phyloP scores from a whole-genome alignment of 2,113 vertebrate species.

The Micronycteris hirsuta region DNA sequence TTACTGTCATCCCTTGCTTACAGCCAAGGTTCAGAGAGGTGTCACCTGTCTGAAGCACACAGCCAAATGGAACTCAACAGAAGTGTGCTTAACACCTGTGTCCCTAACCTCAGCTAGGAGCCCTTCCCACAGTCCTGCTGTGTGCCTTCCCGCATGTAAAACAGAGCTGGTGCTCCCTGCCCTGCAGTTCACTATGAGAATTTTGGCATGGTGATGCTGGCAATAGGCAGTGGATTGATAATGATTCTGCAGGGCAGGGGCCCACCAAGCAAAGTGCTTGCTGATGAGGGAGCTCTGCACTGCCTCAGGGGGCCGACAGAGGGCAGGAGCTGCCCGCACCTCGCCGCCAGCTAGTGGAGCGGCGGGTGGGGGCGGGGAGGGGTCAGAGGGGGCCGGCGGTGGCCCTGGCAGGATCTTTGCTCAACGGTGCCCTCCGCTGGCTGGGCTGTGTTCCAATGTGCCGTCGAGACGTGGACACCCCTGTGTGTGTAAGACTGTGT shows the following conservation, averaged over 20 bases:
- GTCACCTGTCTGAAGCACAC: not conserved
- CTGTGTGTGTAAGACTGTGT: not conserved
- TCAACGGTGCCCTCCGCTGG: not conserved
- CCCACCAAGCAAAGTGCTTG: fast-evolving
- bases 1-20: not conserved
- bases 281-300: not conserved
- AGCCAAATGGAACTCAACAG: not conserved
- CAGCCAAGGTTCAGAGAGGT: not conserved
- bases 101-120: not conserved
- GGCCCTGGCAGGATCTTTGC: fast-evolving
- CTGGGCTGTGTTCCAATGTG: too few species aligned
- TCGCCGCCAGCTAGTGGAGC: not conserved
- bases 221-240: not conserved
- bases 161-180: not conserved
- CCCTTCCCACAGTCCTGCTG: not conserved
- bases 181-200: not conserved
- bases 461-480: not conserved
- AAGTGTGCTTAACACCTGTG: not conserved
- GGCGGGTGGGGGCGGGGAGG: too few species aligned
- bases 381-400: too few species aligned
- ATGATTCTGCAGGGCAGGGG: fast-evolving
- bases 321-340: conserved; percentile 88
- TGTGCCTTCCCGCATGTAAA: not conserved
- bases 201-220: fast-evolving
- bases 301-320: conserved; percentile 81